phyloP scores from a whole-genome alignment of 1,140 invertebrate species.

The Dendroctonus ponderosae region DNA sequence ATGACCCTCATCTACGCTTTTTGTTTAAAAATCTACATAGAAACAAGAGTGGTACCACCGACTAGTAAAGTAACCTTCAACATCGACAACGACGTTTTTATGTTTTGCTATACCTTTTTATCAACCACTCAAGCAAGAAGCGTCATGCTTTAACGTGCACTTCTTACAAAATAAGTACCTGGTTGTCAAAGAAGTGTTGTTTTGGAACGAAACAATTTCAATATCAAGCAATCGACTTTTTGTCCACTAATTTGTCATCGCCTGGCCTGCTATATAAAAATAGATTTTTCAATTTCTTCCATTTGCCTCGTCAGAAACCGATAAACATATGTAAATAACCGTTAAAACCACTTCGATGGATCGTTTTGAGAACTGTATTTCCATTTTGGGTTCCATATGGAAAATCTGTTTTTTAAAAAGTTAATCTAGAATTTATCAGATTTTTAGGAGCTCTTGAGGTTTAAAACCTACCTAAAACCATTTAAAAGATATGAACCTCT shows the following conservation, averaged over 20 bases:
- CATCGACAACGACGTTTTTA: constrained; percentile 11
- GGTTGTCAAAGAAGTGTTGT: constrained; percentile 1
- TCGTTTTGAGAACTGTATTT: no score
- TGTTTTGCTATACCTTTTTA: constrained; percentile 17
- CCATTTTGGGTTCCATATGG: no score
- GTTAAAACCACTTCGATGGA: no score
- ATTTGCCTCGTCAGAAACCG: no score
- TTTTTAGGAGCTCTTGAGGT: no score
- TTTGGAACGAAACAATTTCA: constrained; percentile 6
- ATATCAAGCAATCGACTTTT: constrained; percentile 1
- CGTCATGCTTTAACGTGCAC: constrained; percentile 16
- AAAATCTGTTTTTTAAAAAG: no score
- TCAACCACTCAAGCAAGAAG: constrained; percentile 11
- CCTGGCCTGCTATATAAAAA: background rate
- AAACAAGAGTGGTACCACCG: constrained; percentile 13
- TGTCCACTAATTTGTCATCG: constrained; percentile 1
- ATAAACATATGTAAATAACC: no score
- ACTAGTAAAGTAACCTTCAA: constrained; percentile 16
- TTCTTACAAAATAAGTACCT: constrained; percentile 10
- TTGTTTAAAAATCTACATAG: constrained; percentile 11
- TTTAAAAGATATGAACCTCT: no score
- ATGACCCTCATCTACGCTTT: constrained; percentile 7
- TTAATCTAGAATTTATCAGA: no score
- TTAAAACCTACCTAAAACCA: no score
- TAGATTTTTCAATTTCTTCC: no score